Evolutionary conservation across 2,113 vertebrate species (phyloP).

Genomic region (Oncorhynchus mykiss): DNA sequence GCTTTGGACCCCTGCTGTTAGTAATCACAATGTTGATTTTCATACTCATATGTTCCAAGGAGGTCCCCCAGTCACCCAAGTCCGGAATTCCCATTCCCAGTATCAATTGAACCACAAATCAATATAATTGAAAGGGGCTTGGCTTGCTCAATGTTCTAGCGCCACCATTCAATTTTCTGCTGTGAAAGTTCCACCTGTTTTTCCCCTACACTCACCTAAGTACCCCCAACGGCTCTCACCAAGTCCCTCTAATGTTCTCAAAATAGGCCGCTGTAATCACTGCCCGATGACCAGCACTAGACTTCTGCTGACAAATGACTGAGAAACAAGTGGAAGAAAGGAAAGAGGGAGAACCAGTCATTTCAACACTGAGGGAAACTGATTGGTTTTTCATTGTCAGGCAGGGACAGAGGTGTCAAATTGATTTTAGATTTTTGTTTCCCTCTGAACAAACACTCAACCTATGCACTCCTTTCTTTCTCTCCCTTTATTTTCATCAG

Average conservation of each 20-base stretch:
- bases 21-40: too few relatives aligned
- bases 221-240: neutral
- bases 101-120: neutral
- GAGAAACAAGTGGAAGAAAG: constrained; percentile 2
- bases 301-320: constrained; percentile 20
- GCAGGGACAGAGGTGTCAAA: constrained; percentile 20
- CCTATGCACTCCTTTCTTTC: neutral
- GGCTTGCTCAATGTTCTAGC: neutral
- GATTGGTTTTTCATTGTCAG: constrained; percentile 11
- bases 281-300: constrained; percentile 1
- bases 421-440: constrained; percentile 46
- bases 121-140: neutral
- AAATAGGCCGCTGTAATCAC: constrained; percentile 4
- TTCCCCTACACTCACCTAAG: neutral
- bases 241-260: constrained; percentile 6
- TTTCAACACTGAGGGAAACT: constrained; percentile 8
- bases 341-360: constrained; percentile 2
- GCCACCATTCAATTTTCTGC: neutral
- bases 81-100: neutral
- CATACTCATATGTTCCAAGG: neutral
- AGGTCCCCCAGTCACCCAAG: neutral
- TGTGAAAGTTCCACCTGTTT: constrained; percentile 5
- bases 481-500: neutral
- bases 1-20: too few relatives aligned
- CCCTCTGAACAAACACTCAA: constrained; percentile 8